Percentiles rank a stretch among this genome's conserved stretches.
Conservation (phyloP, 2,888 invertebrate genomes). For the Limnephilus rhombicus region DNA sequence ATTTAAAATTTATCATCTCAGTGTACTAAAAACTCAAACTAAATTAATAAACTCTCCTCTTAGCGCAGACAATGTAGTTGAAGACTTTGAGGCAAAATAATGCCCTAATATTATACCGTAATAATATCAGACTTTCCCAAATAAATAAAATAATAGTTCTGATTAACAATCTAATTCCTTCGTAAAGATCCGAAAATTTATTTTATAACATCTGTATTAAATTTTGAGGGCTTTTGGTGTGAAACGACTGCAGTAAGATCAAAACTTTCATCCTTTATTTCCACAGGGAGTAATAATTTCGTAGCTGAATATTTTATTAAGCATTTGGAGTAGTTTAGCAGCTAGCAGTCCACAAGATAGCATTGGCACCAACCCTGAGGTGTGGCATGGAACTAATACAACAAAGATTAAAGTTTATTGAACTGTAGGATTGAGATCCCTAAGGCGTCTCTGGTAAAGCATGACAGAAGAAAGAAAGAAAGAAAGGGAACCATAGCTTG, state of each 20-base stretch:
- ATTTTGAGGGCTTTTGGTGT: background rate
- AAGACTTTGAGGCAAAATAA: no score
- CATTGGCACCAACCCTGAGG: background rate
- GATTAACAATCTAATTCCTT: background rate
- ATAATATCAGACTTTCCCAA: background rate
- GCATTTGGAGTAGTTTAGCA: background rate
- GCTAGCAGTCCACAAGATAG: background rate
- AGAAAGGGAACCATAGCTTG: background rate
- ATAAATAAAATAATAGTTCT: background rate
- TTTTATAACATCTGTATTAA: background rate
- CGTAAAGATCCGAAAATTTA: background rate
- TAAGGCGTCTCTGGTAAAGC: background rate
- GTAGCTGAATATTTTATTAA: background rate
- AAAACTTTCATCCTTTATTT: background rate
- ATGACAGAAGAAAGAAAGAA: background rate
- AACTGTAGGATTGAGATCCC: background rate
- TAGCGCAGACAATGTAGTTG: no score
- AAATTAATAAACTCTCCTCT: no score
- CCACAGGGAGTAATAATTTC: background rate
- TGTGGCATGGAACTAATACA: background rate
- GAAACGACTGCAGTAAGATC: background rate
- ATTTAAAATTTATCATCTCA: no score
- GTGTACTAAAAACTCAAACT: no score
- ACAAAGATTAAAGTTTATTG: background rate
- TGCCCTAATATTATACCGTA: no score